These are phyloP conservation scores for Felis catus DNA, from an alignment of 2,113 vertebrate species.

Conservation along the genomic window DNA sequence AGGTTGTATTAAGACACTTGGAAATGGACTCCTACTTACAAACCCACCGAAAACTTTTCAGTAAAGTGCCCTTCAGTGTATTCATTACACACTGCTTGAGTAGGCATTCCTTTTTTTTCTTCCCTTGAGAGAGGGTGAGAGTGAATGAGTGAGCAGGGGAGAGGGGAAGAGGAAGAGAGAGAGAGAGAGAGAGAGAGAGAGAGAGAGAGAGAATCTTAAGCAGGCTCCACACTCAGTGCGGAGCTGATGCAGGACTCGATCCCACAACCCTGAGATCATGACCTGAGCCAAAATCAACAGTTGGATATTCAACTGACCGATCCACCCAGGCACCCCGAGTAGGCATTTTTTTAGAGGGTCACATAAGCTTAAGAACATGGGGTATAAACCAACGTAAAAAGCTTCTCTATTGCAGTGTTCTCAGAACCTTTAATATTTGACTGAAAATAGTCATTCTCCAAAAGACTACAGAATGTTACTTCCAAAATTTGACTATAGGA, in stretches of 20 bases:
- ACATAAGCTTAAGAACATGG: background rate
- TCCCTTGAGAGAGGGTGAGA: too few relatives aligned
- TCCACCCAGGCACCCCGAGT: too few relatives aligned
- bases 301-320: too few relatives aligned
- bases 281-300: too few relatives aligned
- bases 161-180: too few relatives aligned
- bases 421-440: conserved; percentile 4
- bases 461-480: background rate
- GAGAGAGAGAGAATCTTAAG: too few relatives aligned
- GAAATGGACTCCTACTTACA: background rate
- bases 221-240: too few relatives aligned
- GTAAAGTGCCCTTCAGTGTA: background rate
- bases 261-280: too few relatives aligned
- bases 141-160: too few relatives aligned
- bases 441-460: background rate
- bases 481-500: background rate
- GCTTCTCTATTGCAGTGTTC: background rate
- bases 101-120: background rate
- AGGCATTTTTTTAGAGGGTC: background rate
- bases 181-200: too few relatives aligned
- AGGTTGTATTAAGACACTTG: background rate
- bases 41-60: background rate
- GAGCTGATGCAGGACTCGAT: too few relatives aligned
- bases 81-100: background rate
- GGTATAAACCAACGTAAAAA: background rate